Percentiles rank a stretch among this genome's conserved stretches.
phyloP scores from a whole-genome alignment of 30 jellyfish, hydroid and myxozoan species.

The Catostylus mosaicus region DNA sequence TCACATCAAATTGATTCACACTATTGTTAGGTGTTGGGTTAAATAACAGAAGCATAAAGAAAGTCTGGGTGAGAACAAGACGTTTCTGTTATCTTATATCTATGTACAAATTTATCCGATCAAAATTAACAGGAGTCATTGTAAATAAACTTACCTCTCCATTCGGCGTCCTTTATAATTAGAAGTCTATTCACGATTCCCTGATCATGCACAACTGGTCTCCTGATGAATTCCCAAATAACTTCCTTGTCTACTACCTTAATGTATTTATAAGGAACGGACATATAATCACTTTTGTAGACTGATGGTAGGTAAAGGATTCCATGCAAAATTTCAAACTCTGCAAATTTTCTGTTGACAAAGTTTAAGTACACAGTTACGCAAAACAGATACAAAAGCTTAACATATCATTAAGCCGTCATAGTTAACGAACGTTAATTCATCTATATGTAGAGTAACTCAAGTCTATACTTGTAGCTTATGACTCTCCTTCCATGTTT shows the following conservation, averaged over 20 bases:
- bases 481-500: too few species aligned
- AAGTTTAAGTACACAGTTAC: not conserved
- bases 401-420: not conserved
- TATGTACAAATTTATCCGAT: too few species aligned
- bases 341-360: not conserved
- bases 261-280: not conserved
- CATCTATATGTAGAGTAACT: too few species aligned
- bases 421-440: too few species aligned
- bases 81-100: too few species aligned
- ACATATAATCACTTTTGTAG: not conserved
- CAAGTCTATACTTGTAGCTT: too few species aligned
- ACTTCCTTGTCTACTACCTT: not conserved
- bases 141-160: slow-evolving; percentile 34
- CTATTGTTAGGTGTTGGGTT: too few species aligned
- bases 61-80: too few species aligned
- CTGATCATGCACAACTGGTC: not conserved
- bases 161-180: not conserved
- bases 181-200: not conserved
- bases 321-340: not conserved
- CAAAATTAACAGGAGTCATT: too few species aligned
- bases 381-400: not conserved
- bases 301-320: not conserved
- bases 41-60: too few species aligned
- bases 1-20: too few species aligned
- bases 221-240: not conserved